phyloP scores from a whole-genome alignment of 2,888 invertebrate species.

The Ariolimax columbianus region DNA sequence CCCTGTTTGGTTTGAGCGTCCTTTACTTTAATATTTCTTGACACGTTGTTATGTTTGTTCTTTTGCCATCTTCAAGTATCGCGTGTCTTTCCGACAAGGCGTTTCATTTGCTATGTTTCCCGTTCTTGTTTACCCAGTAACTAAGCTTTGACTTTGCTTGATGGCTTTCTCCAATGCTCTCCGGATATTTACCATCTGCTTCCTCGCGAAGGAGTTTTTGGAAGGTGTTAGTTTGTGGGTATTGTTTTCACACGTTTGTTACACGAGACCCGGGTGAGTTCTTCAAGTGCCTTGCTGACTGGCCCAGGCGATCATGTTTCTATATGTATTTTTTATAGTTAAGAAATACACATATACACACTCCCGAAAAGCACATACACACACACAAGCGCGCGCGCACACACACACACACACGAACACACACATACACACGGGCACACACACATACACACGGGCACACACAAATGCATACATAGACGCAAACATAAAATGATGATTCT shows the following conservation, averaged over 20 bases:
- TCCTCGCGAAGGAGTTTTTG: neutral
- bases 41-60: constrained; percentile 15
- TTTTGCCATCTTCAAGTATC: neutral
- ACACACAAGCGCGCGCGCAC: too few relatives aligned
- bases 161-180: constrained; percentile 11
- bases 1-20: neutral
- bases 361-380: too few relatives aligned
- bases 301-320: neutral
- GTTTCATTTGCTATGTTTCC: constrained; percentile 12
- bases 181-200: constrained; percentile 20
- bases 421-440: too few relatives aligned
- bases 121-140: neutral
- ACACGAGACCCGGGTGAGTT: neutral
- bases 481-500: too few relatives aligned
- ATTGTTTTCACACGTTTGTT: neutral
- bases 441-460: too few relatives aligned
- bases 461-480: too few relatives aligned
- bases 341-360: too few relatives aligned
- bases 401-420: too few relatives aligned
- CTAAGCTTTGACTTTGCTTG: constrained; percentile 15
- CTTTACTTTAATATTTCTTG: constrained; percentile 11
- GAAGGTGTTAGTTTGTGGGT: neutral
- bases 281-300: neutral
- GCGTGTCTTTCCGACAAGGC: constrained; percentile 11
- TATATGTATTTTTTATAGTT: too few relatives aligned